These are phyloP conservation scores for Bothrops jararaca DNA, from an alignment of 2,113 vertebrate species.

Conservation along the genomic window DNA sequence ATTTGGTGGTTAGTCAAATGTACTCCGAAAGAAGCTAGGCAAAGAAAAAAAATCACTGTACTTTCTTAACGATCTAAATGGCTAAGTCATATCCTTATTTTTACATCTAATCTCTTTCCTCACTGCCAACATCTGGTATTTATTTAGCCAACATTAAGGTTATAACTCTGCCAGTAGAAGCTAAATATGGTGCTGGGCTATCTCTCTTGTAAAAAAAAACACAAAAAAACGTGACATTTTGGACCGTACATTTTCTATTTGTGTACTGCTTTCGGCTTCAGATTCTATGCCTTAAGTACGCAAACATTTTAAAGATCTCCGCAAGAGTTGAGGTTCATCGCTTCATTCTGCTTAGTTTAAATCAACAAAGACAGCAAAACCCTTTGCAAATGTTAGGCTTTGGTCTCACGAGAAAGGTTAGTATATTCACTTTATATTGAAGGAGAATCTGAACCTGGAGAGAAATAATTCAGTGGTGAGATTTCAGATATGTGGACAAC, in stretches of 20 bases:
- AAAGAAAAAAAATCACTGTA: constrained; percentile 21
- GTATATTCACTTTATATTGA: neutral
- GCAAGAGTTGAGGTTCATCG: neutral
- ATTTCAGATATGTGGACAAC: too few species aligned
- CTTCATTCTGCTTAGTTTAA: neutral
- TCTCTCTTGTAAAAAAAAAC: neutral
- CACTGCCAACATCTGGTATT: neutral
- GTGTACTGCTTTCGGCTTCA: neutral
- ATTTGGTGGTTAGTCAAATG: neutral
- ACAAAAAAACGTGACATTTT: neutral
- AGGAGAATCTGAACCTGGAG: neutral
- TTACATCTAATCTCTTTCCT: neutral
- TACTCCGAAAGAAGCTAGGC: neutral
- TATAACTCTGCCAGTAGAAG: neutral
- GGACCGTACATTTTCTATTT: neutral
- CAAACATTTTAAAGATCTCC: neutral
- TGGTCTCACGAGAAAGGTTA: neutral
- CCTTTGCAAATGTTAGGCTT: neutral
- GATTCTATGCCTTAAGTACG: neutral
- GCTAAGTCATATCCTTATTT: constrained; percentile 18
- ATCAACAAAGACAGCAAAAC: neutral
- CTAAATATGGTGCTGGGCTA: neutral
- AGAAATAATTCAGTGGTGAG: neutral
- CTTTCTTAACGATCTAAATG: constrained; percentile 21
- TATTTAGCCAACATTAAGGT: neutral